A percentile compares a stretch with the other conserved stretches of the same genome.
Evolutionary conservation across 2,797 vertebrate genomes (phyloP).

Genomic region (Sibirionetta formosa): DNA sequence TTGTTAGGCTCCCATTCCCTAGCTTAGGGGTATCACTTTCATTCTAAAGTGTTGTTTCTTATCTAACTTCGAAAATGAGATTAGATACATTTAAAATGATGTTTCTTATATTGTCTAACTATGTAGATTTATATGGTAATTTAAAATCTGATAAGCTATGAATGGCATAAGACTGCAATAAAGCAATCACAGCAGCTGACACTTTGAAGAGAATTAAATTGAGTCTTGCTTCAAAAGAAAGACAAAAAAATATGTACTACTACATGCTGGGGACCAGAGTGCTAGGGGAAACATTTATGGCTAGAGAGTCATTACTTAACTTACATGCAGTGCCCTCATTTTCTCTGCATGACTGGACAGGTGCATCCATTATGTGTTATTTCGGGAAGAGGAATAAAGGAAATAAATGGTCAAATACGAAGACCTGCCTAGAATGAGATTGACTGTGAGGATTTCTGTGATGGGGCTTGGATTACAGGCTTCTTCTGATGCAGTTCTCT

Average conservation of each 20-base stretch:
- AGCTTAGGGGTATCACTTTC: conserved; percentile 75
- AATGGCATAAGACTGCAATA: conserved; percentile 73
- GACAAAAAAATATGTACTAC: background rate
- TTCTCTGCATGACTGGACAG: conserved; percentile 50
- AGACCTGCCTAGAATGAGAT: conserved; percentile 10
- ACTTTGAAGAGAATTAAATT: conserved; percentile 65
- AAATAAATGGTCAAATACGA: conserved; percentile 56
- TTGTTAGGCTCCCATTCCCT: conserved; percentile 65
- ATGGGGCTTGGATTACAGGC: conserved; percentile 47
- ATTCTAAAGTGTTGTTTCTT: conserved; percentile 78
- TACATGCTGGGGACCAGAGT: conserved; percentile 13
- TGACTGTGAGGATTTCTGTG: conserved; percentile 27
- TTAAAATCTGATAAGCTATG: conserved; percentile 79
- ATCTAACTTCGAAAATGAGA: conserved; percentile 82
- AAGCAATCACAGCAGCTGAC: conserved; percentile 72
- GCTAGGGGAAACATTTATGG: conserved; percentile 34
- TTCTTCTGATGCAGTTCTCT: conserved; percentile 38
- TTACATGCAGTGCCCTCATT: conserved; percentile 44
- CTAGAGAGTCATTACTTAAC: conserved; percentile 61
- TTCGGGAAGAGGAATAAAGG: conserved; percentile 59
- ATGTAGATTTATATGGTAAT: conserved; percentile 80
- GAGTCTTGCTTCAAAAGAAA: conserved; percentile 33
- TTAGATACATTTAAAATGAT: conserved; percentile 77
- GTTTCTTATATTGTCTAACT: conserved; percentile 72
- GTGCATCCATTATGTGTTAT: conserved; percentile 66